phyloP scores from a whole-genome alignment of 37 sponge, comb jelly and placozoan genomes.

The Haliclona indistincta region DNA sequence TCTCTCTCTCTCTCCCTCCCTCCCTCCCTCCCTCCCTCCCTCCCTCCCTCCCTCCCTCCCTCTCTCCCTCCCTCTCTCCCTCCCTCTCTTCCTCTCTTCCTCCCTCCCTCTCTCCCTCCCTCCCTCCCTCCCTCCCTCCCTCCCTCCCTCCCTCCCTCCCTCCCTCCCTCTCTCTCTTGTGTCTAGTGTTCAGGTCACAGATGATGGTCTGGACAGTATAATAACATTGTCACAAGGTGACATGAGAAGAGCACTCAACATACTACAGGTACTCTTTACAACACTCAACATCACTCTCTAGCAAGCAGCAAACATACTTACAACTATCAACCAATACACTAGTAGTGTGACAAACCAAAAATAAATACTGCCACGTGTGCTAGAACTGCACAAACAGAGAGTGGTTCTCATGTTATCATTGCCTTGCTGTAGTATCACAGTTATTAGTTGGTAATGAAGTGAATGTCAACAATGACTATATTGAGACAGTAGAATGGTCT shows the following conservation, averaged over 20 bases:
- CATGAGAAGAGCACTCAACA: constrained; percentile 96
- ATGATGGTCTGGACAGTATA: constrained; percentile 88
- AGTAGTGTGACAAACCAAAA: no score
- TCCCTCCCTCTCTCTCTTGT: neutral
- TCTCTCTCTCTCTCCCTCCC: neutral
- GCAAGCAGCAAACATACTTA: no score
- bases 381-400: no score
- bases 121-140: neutral
- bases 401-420: no score
- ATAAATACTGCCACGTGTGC: no score
- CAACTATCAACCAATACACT: no score
- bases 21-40: neutral
- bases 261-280: constrained; percentile 73
- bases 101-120: neutral
- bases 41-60: neutral
- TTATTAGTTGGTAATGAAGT: no score
- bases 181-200: constrained; percentile 62
- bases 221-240: constrained; percentile 84
- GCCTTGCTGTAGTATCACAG: no score
- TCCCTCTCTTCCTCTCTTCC: neutral
- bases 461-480: no score
- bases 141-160: neutral
- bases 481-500: neutral
- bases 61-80: neutral
- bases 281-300: neutral